phyloP scores from a whole-genome alignment of 2,888 invertebrate genomes.

The Dasysyrphus tricinctus region DNA sequence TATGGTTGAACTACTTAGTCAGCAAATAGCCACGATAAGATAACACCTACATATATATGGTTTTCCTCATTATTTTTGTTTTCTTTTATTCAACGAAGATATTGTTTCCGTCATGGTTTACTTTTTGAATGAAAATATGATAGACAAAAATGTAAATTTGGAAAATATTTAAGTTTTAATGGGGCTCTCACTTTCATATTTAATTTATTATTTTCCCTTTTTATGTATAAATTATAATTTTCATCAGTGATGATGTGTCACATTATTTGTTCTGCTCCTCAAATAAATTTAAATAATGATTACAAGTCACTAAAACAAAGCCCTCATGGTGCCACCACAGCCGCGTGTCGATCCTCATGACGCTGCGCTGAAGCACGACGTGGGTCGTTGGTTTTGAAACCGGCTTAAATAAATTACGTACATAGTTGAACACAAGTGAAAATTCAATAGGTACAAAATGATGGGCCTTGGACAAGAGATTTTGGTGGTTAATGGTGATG shows the following conservation, averaged over 20 bases:
- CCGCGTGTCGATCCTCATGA: too few species aligned
- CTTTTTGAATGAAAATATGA: not conserved
- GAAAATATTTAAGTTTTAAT: not conserved
- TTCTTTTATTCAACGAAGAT: not conserved
- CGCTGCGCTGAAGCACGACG: not conserved
- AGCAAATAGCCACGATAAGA: too few species aligned
- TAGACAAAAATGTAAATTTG: not conserved
- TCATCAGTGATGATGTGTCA: not conserved
- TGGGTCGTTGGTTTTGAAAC: not conserved
- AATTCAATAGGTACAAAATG: not conserved
- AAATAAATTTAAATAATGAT: not conserved
- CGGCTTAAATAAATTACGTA: not conserved
- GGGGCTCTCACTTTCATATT: not conserved
- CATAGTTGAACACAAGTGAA: not conserved
- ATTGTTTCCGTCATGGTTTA: not conserved
- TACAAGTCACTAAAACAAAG: not conserved
- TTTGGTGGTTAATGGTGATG: too few species aligned
- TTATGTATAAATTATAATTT: not conserved
- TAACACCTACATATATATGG: too few species aligned
- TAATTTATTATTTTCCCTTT: not conserved
- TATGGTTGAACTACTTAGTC: too few species aligned
- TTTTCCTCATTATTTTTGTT: not conserved
- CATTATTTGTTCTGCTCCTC: conserved; percentile 5
- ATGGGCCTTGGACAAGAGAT: too few species aligned
- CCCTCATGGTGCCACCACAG: not conserved